Evolutionary conservation across 2,113 vertebrate species (phyloP).

Genomic region (Chamaetylas fuelleborni): DNA sequence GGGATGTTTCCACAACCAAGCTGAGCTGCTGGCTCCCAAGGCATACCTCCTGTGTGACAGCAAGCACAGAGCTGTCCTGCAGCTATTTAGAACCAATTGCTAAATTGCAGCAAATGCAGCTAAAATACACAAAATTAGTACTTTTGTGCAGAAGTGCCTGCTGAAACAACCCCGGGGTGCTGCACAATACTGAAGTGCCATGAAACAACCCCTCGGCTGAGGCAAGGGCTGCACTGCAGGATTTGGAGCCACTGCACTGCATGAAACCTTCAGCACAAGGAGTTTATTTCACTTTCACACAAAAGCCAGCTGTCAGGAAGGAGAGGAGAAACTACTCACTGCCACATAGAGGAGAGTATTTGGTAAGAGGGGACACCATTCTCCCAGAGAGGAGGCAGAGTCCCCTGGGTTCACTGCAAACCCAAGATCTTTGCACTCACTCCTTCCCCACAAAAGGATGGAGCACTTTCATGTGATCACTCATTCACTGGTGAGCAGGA

Average conservation of each 20-base stretch:
- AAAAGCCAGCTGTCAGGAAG: background rate
- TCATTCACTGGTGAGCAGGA: background rate
- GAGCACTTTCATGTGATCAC: background rate
- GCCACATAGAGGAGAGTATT: background rate
- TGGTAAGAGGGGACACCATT: background rate
- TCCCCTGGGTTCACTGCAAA: background rate
- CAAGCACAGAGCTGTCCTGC: background rate
- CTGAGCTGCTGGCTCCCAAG: background rate
- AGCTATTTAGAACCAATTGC: background rate
- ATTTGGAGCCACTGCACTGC: background rate
- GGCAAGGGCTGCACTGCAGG: background rate
- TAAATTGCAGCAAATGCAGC: background rate
- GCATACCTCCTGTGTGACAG: fast-evolving
- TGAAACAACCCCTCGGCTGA: background rate
- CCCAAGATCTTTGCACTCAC: background rate
- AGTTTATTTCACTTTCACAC: background rate
- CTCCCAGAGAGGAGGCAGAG: background rate
- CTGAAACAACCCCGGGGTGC: background rate
- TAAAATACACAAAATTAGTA: background rate
- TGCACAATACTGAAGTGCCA: background rate
- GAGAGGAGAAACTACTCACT: background rate
- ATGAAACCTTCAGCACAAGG: background rate
- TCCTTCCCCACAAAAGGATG: background rate
- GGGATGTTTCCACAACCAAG: background rate
- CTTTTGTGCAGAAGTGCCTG: background rate